These are phyloP conservation scores for Brachionus angularis DNA, from an alignment of 1,140 invertebrate genomes.

Conservation along the genomic window DNA sequence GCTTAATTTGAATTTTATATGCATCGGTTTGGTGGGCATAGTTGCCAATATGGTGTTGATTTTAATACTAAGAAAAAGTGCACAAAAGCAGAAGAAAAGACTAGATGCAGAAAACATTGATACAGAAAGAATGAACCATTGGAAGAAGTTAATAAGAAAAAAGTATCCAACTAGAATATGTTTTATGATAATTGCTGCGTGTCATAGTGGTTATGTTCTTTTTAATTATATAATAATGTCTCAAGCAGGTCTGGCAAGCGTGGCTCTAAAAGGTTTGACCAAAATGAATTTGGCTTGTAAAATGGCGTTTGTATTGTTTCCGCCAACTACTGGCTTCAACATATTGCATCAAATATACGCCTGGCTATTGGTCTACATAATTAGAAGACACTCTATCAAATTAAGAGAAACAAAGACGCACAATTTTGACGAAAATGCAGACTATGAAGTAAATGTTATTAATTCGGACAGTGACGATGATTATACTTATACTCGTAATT, in stretches of 20 bases:
- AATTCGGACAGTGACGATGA: too few relatives aligned
- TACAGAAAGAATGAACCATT: background rate
- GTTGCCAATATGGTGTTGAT: background rate
- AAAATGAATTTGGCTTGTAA: slow-evolving; percentile 14
- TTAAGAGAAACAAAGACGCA: background rate
- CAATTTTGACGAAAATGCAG: background rate
- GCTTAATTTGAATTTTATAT: background rate
- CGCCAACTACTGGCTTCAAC: slow-evolving; percentile 30
- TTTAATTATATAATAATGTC: slow-evolving; percentile 41
- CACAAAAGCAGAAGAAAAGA: background rate
- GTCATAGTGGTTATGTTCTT: slow-evolving; percentile 13
- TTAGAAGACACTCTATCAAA: background rate
- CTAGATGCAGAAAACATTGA: background rate
- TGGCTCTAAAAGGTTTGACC: slow-evolving; percentile 23
- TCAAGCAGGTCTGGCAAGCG: slow-evolving; percentile 33
- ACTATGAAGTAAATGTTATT: background rate
- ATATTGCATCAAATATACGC: slow-evolving; percentile 8
- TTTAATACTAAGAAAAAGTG: slow-evolving; percentile 6
- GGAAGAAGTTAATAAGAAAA: background rate
- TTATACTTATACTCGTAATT: too few relatives aligned
- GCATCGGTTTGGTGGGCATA: background rate
- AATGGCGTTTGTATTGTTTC: slow-evolving; percentile 38
- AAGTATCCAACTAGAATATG: slow-evolving; percentile 5
- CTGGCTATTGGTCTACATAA: background rate
- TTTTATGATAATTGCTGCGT: slow-evolving; percentile 18